These are phyloP conservation scores for Athetis lepigone DNA, from an alignment of 2,888 invertebrate species.

Conservation along the genomic window DNA sequence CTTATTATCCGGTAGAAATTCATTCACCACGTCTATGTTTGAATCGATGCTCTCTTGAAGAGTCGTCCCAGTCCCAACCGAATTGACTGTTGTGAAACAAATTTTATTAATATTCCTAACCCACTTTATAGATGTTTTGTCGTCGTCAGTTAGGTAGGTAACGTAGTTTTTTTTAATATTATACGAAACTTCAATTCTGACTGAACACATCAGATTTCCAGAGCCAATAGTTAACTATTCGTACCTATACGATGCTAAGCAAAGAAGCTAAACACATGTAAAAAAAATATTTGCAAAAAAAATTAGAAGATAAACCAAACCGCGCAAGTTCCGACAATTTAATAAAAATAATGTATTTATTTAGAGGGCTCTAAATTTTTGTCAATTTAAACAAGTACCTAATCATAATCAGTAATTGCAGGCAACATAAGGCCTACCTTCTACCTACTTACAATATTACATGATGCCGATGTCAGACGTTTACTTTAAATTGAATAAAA, in stretches of 20 bases:
- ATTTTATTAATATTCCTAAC: conserved; percentile 63
- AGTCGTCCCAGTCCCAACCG: conserved; percentile 29
- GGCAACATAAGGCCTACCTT: background rate
- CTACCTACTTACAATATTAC: background rate
- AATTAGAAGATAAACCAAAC: no score
- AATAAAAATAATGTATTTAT: no score
- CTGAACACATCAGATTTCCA: no score
- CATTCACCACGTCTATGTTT: conserved; percentile 35
- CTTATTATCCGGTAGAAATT: background rate
- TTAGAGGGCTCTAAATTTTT: no score
- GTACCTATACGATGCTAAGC: background rate
- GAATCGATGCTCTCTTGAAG: conserved; percentile 45
- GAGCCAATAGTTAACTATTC: no score
- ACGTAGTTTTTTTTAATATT: no score
- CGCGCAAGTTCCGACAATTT: no score
- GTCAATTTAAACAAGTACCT: no score
- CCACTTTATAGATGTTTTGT: conserved; percentile 46
- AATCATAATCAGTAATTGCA: background rate
- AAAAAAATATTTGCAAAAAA: no score
- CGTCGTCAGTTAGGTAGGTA: conserved; percentile 18
- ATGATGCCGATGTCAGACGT: conserved; percentile 4
- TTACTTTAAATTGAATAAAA: conserved; percentile 69
- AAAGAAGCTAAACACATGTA: no score
- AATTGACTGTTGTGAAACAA: conserved; percentile 57
- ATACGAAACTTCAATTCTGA: background rate